Conservation (phyloP, 2,113 vertebrate species). For the Nycticorax nycticorax region DNA sequence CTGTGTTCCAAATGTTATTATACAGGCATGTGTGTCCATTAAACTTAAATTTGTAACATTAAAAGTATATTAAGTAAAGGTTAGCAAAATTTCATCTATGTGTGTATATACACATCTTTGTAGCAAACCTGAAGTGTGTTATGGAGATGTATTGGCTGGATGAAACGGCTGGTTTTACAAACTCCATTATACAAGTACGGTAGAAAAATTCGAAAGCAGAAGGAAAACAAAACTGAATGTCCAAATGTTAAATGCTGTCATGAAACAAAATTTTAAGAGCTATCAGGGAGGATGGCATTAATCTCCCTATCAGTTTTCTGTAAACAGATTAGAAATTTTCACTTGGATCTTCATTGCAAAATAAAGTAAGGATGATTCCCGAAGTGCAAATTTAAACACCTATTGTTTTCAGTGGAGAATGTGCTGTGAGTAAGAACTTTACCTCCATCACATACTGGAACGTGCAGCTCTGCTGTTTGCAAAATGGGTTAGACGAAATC, state of each 20-base stretch:
- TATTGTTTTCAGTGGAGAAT: background rate
- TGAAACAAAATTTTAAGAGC: background rate
- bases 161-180: background rate
- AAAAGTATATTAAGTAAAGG: background rate
- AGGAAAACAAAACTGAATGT: background rate
- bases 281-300: fast-evolving
- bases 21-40: fast-evolving
- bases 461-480: background rate
- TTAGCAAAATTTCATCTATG: background rate
- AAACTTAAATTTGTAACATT: background rate
- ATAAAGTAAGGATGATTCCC: background rate
- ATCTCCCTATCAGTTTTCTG: background rate
- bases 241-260: background rate
- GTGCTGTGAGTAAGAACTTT: background rate
- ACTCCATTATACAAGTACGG: background rate
- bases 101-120: background rate
- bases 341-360: background rate
- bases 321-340: background rate
- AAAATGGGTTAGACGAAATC: background rate
- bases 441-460: fast-evolving
- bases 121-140: background rate
- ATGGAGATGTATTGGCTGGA: background rate
- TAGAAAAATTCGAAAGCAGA: background rate
- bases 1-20: background rate
- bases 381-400: background rate